Evolutionary conservation across 2,113 vertebrate species (phyloP).

Genomic region (Peucedramus taeniatus): DNA sequence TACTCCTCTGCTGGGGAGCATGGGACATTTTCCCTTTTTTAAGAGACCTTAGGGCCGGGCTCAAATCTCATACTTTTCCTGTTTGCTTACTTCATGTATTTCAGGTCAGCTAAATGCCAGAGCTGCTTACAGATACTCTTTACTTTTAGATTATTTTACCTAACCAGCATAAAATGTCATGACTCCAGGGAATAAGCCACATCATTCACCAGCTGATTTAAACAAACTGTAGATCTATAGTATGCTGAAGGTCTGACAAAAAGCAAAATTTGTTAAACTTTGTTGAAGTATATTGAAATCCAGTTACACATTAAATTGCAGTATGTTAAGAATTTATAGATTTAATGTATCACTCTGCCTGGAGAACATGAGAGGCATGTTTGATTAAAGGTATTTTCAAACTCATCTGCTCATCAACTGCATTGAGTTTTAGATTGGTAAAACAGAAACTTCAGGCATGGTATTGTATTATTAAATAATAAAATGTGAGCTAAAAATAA

Average conservation of each 20-base stretch:
- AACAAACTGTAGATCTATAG: not conserved
- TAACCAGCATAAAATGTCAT: not conserved
- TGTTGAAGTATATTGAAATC: not conserved
- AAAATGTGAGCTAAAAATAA: conserved; percentile 34
- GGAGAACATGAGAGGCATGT: not conserved
- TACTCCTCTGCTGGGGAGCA: not conserved
- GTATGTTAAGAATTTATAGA: not conserved
- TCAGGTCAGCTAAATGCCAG: not conserved
- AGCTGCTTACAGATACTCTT: not conserved
- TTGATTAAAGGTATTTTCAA: not conserved
- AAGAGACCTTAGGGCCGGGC: not conserved
- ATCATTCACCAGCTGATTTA: not conserved
- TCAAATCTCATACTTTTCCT: not conserved
- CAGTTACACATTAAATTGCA: not conserved
- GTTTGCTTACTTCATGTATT: not conserved
- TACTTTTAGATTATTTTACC: not conserved
- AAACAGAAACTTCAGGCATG: not conserved
- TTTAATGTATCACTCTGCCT: not conserved
- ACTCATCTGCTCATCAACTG: not conserved
- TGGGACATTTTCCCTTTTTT: not conserved
- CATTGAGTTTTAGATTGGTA: not conserved
- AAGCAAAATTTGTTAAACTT: not conserved
- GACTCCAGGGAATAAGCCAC: not conserved
- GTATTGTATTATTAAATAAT: conserved; percentile 14
- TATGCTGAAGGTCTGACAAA: not conserved